phyloP scores from a whole-genome alignment of 1,140 invertebrate species.

The Brachionus plicatilis region DNA sequence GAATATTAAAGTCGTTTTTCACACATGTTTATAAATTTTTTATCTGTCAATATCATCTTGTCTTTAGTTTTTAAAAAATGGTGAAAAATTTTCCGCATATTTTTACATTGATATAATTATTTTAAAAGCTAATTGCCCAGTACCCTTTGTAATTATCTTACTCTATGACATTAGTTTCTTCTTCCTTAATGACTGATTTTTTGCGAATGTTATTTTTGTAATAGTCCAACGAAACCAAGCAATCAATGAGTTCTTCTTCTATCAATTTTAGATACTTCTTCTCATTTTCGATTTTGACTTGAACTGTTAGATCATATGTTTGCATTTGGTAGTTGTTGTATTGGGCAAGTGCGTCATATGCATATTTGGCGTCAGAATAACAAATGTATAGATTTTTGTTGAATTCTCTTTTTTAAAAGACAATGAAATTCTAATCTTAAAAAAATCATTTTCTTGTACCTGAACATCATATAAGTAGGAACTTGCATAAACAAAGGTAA shows the following conservation, averaged over 20 bases:
- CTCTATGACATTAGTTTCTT: neutral
- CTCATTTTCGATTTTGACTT: constrained; percentile 17
- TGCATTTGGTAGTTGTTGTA: constrained; percentile 17
- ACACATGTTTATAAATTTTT: no score
- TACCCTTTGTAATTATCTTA: neutral
- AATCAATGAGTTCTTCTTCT: constrained; percentile 27
- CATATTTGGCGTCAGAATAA: constrained; percentile 23
- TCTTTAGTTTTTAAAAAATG: no score
- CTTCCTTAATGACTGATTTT: neutral
- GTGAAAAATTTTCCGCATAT: no score
- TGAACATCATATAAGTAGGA: neutral
- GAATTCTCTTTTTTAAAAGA: neutral
- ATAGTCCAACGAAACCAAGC: neutral
- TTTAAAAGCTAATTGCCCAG: no score
- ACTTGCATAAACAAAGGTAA: neutral
- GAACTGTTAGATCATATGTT: neutral
- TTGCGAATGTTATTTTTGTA: constrained; percentile 18
- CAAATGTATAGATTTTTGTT: neutral
- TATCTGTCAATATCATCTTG: no score
- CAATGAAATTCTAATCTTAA: no score
- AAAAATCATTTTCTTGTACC: neutral
- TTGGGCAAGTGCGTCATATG: constrained; percentile 27
- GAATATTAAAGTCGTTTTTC: no score
- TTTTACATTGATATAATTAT: no score
- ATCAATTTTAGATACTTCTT: constrained; percentile 15